Conservation (phyloP, 2,888 invertebrate species). For the Caradrina clavipalpis region DNA sequence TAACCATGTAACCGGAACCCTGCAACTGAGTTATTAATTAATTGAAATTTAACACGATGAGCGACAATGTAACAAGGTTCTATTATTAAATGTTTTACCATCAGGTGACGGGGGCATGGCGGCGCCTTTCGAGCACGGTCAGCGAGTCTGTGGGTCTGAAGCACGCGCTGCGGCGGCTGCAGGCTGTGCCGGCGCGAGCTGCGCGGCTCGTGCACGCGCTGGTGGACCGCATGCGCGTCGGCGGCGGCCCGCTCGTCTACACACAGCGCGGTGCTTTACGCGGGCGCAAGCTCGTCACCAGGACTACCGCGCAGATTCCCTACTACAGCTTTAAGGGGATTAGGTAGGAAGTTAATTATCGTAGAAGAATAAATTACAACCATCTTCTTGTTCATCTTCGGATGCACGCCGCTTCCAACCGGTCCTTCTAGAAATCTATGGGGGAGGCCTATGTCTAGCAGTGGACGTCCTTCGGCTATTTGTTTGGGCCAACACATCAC, state of each 20-base stretch:
- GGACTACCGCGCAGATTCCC: constrained; percentile 82
- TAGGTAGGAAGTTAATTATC: constrained; percentile 71
- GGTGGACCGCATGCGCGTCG: constrained; percentile 89
- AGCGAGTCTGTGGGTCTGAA: constrained; percentile 88
- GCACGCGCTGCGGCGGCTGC: constrained; percentile 85
- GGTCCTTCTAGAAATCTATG: too few species aligned
- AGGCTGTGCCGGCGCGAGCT: constrained; percentile 87
- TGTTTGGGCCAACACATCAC: too few species aligned
- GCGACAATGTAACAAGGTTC: too few species aligned
- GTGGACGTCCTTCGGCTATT: too few species aligned
- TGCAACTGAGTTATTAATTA: too few species aligned
- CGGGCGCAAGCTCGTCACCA: constrained; percentile 83
- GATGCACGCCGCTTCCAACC: too few species aligned
- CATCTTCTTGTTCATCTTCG: too few species aligned
- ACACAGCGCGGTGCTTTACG: constrained; percentile 83
- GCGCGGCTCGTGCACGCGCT: constrained; percentile 87
- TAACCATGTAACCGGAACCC: too few species aligned
- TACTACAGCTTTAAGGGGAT: constrained; percentile 89
- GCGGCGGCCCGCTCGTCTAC: constrained; percentile 85
- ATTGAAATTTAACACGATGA: too few species aligned
- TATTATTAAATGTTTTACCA: neutral
- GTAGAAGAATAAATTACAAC: neutral
- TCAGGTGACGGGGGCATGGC: constrained; percentile 88
- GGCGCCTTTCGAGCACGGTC: constrained; percentile 85
- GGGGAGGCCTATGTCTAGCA: too few species aligned